phyloP scores from a whole-genome alignment of 2,113 vertebrate genomes.

The Phylloscopus trochiloides region DNA sequence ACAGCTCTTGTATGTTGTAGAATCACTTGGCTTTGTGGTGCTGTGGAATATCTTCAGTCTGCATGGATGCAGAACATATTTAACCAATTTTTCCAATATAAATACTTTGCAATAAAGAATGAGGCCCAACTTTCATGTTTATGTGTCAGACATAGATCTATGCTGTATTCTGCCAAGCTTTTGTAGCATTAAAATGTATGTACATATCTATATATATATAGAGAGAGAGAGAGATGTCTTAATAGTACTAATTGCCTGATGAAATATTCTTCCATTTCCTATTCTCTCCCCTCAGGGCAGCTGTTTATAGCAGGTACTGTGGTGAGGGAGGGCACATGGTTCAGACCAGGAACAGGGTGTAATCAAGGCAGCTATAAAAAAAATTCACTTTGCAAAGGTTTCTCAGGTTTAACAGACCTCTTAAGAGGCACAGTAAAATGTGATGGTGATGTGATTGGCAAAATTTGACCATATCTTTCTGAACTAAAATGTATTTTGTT shows the following conservation, averaged over 20 bases:
- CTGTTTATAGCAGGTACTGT: neutral
- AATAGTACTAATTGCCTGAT: neutral
- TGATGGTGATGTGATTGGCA: neutral
- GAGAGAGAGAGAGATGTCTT: neutral
- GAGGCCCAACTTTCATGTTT: neutral
- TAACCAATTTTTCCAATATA: neutral
- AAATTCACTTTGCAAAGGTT: neutral
- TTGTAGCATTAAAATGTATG: neutral
- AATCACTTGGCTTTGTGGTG: neutral
- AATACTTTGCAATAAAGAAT: neutral
- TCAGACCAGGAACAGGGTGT: neutral
- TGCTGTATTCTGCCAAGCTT: neutral
- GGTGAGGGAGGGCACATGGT: rapidly evolving
- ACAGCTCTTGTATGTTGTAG: neutral
- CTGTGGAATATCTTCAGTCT: neutral
- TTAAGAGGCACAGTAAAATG: neutral
- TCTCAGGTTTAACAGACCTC: constrained; percentile 1
- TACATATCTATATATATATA: neutral
- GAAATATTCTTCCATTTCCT: neutral
- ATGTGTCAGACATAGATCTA: neutral
- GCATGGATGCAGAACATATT: neutral
- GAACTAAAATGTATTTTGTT: neutral
- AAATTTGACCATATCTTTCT: neutral
- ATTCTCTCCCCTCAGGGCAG: neutral
- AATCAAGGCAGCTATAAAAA: neutral